A percentile compares a stretch with the other conserved stretches of the same genome.
Evolutionary conservation across 1,140 invertebrate species (phyloP).

Genomic region (Yoshiicerus persimilis): DNA sequence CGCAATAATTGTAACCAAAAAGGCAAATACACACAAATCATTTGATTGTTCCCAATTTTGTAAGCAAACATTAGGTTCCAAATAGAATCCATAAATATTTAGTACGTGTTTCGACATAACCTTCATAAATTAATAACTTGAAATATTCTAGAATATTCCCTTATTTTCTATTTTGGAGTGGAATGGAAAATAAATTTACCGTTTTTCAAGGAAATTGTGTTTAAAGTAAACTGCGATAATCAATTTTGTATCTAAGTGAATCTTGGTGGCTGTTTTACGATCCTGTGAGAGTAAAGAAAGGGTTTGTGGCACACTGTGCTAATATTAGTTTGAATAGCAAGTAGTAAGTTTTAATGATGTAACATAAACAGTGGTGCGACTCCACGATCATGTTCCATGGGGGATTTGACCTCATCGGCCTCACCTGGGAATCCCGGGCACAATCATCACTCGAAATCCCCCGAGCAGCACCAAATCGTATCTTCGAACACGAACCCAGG

Average conservation of each 20-base stretch:
- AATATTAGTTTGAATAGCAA: background rate
- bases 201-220: too few relatives aligned
- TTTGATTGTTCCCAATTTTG: background rate
- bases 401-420: slow-evolving; percentile 43
- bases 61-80: background rate
- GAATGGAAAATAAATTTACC: too few relatives aligned
- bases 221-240: background rate
- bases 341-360: background rate
- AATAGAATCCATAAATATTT: too few relatives aligned
- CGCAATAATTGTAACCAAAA: background rate
- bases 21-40: background rate
- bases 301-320: background rate
- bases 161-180: too few relatives aligned
- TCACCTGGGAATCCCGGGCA: background rate
- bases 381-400: slow-evolving; percentile 48
- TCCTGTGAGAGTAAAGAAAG: background rate
- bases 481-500: slow-evolving; percentile 9
- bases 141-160: too few relatives aligned
- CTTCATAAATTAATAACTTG: too few relatives aligned
- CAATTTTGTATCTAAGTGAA: too few relatives aligned
- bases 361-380: slow-evolving; percentile 9
- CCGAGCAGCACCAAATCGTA: background rate
- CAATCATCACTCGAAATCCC: slow-evolving; percentile 18
- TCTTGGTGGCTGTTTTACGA: background rate
- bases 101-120: too few relatives aligned